These are phyloP conservation scores for Pachymerium ferrugineum DNA, from an alignment of 2,888 invertebrate species.

Conservation along the genomic window DNA sequence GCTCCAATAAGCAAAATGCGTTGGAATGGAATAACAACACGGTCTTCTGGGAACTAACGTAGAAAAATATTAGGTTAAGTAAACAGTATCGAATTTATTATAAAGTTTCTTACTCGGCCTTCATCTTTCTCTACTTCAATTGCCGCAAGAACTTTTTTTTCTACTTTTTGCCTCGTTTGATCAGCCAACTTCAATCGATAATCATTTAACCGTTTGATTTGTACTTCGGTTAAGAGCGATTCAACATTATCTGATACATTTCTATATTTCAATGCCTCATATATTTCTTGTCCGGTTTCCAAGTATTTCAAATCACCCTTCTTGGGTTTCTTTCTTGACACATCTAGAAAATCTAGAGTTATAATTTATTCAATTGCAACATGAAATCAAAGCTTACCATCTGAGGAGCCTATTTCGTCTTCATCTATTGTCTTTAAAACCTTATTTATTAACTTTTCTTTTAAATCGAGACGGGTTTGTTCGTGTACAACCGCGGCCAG, in stretches of 20 bases:
- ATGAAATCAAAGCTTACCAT: no score
- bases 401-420: no score
- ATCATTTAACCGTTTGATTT: neutral
- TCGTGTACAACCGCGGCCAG: neutral
- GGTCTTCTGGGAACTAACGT: constrained; percentile 5
- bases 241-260: neutral
- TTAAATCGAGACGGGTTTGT: neutral
- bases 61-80: neutral
- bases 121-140: constrained; percentile 4
- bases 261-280: neutral
- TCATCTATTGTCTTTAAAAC: neutral
- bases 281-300: neutral
- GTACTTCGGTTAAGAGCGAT: neutral
- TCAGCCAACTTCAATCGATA: neutral
- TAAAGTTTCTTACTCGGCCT: neutral
- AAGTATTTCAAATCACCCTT: no score
- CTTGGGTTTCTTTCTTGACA: no score
- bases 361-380: no score
- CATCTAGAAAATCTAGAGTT: no score
- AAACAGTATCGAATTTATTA: neutral
- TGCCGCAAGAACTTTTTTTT: neutral
- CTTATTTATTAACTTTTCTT: neutral
- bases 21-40: constrained; percentile 21
- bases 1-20: constrained; percentile 6
- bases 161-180: neutral